Percentiles rank a stretch among this genome's conserved stretches.
These are phyloP conservation scores for Benitochromis conjunctus DNA, from an alignment of 2,113 vertebrate genomes.

Conservation along the genomic window DNA sequence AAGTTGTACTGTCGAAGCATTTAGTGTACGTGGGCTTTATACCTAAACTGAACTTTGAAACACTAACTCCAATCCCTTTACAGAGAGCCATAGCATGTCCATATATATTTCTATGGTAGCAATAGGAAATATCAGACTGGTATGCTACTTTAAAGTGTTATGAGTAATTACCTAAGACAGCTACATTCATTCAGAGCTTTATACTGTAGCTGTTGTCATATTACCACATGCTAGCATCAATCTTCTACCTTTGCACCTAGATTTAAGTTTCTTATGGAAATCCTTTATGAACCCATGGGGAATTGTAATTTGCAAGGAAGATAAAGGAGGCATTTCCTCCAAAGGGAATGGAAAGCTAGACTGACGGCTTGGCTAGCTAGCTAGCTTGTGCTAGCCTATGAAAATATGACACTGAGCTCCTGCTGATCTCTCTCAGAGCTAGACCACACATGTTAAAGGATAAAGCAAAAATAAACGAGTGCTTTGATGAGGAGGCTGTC, in stretches of 20 bases:
- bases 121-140: background rate
- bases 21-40: background rate
- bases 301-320: background rate
- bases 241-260: background rate
- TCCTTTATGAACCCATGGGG: background rate
- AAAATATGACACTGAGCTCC: background rate
- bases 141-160: conserved; percentile 1
- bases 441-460: background rate
- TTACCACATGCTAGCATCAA: background rate
- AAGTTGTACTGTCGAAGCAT: background rate
- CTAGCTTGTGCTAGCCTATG: background rate
- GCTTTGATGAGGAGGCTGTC: background rate
- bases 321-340: background rate
- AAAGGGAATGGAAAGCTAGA: background rate
- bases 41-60: conserved; percentile 21
- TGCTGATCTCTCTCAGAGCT: background rate
- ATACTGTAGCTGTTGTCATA: background rate
- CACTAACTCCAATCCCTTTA: conserved; percentile 15
- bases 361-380: background rate
- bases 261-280: background rate
- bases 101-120: background rate
- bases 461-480: background rate
- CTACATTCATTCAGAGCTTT: background rate
- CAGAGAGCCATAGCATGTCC: background rate
- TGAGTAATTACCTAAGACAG: background rate